Base-by-base conservation (phyloP, 1,140 invertebrate genomes). In the Drosophila grimshawi region DNA sequence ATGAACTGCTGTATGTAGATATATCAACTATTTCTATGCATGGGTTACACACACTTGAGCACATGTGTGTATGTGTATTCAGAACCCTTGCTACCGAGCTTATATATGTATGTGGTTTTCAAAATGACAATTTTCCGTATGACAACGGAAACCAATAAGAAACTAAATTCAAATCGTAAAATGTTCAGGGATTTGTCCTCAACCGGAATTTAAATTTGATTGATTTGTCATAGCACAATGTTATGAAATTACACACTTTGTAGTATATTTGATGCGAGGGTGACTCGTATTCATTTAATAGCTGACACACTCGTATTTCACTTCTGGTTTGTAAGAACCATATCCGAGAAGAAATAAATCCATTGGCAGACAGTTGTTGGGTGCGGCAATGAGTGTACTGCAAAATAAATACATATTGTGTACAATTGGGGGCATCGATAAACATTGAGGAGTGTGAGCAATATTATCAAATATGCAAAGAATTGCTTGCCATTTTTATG, bases 381-480 rank as follows among this genome's bases (percentile, higher is more conserved):
- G 70, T 66, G 70, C 39, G 70, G 70, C 63, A 59, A 5, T 8
- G 19, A 57, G 52, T 29, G 55, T 32, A 35, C 35, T 19, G 46
- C 43, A 5, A 39, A 10, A 60, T 51, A 67, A 67, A 67, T 59
- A 49, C 19, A 19, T 65, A 57, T 57, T 82, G 61, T 7, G 51
- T 45, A 48, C 59, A 63, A 81, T 67, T 78, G 64, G 64, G 80
- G 69, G 80, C 72, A 81, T 48, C 74, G 60, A 64, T 62, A 59
- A 64, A 61, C 45, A 33, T 10, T 63, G 55, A 70, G 48, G 62
- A 51, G 73, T 77, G 77, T 66, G 82, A 79, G 81, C 78, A 51
- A 76, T 62, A 88, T 82, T 70, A 82, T 76, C 67, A 61, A 79
- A 76, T 72, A 82, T 79, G 83, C 82, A 82, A 86, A 86, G 88